Conservation (phyloP, 1,140 invertebrate species). For the Eriosoma lanigerum region DNA sequence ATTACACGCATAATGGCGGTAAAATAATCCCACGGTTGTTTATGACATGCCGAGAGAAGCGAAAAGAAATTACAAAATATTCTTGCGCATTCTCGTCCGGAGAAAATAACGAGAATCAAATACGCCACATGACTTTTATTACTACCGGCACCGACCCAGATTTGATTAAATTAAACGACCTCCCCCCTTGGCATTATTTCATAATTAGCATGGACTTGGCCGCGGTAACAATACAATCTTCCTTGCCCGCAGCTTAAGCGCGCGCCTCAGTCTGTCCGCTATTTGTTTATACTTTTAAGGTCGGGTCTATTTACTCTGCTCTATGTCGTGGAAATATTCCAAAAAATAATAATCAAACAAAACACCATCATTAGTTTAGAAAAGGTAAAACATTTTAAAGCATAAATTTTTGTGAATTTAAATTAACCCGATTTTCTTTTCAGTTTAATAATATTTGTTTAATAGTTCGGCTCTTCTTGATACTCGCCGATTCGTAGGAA, state of each 20-base stretch:
- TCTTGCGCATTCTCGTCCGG: neutral
- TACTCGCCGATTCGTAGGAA: too few species aligned
- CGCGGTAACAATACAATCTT: slow-evolving; percentile 45
- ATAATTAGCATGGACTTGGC: slow-evolving; percentile 50
- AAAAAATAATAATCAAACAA: slow-evolving; percentile 16
- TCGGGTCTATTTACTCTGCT: neutral
- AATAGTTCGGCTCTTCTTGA: too few species aligned
- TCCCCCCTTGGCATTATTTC: slow-evolving; percentile 46
- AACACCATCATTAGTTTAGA: slow-evolving; percentile 30
- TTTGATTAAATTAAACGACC: slow-evolving; percentile 48
- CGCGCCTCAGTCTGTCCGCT: neutral
- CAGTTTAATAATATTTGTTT: too few species aligned
- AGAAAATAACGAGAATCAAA: neutral
- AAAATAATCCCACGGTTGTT: neutral
- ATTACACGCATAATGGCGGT: neutral
- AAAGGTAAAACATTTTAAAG: neutral
- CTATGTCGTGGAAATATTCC: slow-evolving; percentile 15
- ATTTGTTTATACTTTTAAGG: slow-evolving; percentile 49
- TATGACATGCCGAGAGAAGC: neutral
- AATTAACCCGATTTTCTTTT: too few species aligned
- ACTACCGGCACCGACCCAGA: slow-evolving; percentile 27
- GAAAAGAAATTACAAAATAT: neutral
- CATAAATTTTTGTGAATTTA: too few species aligned
- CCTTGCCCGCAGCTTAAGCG: slow-evolving; percentile 25
- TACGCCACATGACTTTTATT: slow-evolving; percentile 44